These are phyloP conservation scores for Isotomurus palustris DNA, from an alignment of 2,888 invertebrate species.

Conservation along the genomic window DNA sequence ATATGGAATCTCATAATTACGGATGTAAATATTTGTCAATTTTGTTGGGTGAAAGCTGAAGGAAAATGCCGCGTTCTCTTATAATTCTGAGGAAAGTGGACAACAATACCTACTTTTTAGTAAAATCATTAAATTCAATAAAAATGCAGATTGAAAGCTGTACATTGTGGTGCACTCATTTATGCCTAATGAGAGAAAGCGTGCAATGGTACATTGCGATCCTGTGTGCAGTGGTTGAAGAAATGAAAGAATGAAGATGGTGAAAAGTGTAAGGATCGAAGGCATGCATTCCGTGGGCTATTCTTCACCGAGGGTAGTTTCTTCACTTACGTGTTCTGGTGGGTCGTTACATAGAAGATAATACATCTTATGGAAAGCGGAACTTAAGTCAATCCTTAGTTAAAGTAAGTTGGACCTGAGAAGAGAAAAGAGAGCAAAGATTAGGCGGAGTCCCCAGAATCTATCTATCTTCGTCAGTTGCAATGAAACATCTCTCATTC, in stretches of 20 bases:
- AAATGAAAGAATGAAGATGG: background rate
- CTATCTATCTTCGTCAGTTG: constrained; percentile 46
- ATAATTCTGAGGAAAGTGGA: too few species aligned
- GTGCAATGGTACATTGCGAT: too few species aligned
- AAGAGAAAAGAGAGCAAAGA: constrained; percentile 41
- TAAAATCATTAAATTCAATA: too few species aligned
- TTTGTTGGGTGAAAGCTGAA: too few species aligned
- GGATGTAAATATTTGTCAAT: too few species aligned
- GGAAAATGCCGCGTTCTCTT: too few species aligned
- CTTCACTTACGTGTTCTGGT: background rate
- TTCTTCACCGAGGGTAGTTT: background rate
- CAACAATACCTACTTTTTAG: too few species aligned
- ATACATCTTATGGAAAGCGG: background rate
- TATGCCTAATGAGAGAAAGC: too few species aligned
- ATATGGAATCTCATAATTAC: too few species aligned
- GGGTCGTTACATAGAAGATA: too few species aligned
- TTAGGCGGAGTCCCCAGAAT: constrained; percentile 43
- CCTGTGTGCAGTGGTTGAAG: background rate
- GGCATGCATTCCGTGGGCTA: background rate
- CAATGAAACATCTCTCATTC: constrained; percentile 42
- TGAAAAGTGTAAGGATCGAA: background rate
- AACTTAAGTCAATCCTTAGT: constrained; percentile 8
- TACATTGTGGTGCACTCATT: too few species aligned
- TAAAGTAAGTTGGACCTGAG: background rate
- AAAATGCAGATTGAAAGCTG: too few species aligned